These are phyloP conservation scores for Diachrysia chrysitis DNA, from an alignment of 2,888 invertebrate genomes.

Conservation along the genomic window DNA sequence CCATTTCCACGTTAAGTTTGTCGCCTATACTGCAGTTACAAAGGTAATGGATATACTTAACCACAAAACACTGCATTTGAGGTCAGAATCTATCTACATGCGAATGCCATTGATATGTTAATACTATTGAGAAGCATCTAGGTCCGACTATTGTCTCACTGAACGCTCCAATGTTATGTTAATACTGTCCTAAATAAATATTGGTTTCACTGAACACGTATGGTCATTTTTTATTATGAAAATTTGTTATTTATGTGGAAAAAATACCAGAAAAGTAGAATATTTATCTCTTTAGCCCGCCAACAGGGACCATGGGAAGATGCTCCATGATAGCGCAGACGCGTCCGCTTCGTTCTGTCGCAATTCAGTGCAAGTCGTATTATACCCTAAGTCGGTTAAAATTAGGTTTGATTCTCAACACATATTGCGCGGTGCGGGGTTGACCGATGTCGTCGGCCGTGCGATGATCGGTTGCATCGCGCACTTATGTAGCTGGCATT, in stretches of 20 bases:
- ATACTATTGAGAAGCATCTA: constrained; percentile 44
- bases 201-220: constrained; percentile 12
- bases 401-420: no score
- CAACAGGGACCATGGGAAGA: no score
- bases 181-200: constrained; percentile 58
- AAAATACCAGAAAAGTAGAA: not conserved
- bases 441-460: no score
- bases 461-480: no score
- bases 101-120: constrained; percentile 55
- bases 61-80: constrained; percentile 44
- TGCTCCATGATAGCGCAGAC: no score
- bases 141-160: constrained; percentile 47
- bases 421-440: no score
- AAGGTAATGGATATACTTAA: constrained; percentile 39
- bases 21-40: not conserved
- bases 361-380: no score
- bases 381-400: no score
- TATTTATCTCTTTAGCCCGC: not conserved
- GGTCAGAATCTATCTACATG: constrained; percentile 38
- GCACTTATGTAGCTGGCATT: no score
- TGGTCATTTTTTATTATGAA: constrained; percentile 31
- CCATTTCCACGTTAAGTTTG: no score
- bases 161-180: constrained; percentile 49
- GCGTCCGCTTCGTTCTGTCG: no score
- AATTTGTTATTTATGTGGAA: constrained; percentile 22